Evolutionary conservation across 2,888 invertebrate species (phyloP).

Genomic region (Heliconius cydno): DNA sequence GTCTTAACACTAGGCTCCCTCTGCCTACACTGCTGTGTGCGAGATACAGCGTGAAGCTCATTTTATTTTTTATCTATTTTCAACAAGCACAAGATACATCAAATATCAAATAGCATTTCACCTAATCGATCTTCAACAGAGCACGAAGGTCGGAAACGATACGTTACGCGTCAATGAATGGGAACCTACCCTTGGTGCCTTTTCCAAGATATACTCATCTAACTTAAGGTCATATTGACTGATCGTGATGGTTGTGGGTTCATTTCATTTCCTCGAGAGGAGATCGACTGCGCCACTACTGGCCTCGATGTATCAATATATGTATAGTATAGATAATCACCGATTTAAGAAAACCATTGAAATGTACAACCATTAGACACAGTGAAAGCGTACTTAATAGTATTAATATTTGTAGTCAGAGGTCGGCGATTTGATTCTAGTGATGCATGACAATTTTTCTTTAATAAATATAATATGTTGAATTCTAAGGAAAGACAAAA

Average conservation of each 20-base stretch:
- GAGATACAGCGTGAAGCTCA: background rate
- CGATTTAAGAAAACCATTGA: background rate
- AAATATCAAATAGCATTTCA: constrained; percentile 2
- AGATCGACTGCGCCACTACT: no score
- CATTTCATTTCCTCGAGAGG: background rate
- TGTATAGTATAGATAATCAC: background rate
- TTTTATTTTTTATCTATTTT: background rate
- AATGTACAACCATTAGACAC: background rate
- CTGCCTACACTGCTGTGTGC: background rate
- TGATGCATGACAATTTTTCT: background rate
- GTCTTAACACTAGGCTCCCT: no score
- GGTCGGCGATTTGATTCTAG: background rate
- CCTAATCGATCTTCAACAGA: background rate
- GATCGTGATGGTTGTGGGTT: background rate
- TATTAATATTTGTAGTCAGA: background rate
- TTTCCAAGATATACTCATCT: constrained; percentile 1
- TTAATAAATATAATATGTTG: background rate
- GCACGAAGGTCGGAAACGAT: constrained; percentile 36
- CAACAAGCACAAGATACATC: background rate
- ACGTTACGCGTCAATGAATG: constrained; percentile 28
- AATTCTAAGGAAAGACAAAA: background rate
- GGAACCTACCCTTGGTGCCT: background rate
- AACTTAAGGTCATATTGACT: background rate
- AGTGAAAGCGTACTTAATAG: constrained; percentile 3
- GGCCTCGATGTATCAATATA: no score